These are phyloP conservation scores for Macaria liturata DNA, from an alignment of 2,888 invertebrate species.

Conservation along the genomic window DNA sequence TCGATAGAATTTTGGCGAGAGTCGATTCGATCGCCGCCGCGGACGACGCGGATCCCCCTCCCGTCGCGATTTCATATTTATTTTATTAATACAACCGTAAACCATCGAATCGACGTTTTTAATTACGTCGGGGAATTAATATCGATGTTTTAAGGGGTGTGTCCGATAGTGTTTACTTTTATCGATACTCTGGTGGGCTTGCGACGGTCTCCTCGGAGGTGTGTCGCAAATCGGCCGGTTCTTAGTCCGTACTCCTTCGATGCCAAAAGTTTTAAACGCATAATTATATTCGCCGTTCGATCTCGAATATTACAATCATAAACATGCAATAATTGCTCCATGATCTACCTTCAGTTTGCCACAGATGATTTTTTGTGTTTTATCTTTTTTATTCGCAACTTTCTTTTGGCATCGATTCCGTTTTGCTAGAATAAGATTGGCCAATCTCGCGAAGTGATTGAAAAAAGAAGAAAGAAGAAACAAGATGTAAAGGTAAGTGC, in stretches of 20 bases:
- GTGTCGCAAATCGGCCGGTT: slow-evolving; percentile 57
- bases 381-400: slow-evolving; percentile 48
- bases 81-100: slow-evolving; percentile 56
- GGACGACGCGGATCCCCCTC: slow-evolving; percentile 70
- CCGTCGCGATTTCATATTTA: slow-evolving; percentile 46
- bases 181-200: slow-evolving; percentile 55
- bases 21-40: slow-evolving; percentile 68
- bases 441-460: slow-evolving; percentile 65
- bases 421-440: slow-evolving; percentile 71
- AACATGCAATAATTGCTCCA: slow-evolving; percentile 69
- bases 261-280: slow-evolving; percentile 61
- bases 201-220: slow-evolving; percentile 43
- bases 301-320: slow-evolving; percentile 66
- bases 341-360: slow-evolving; percentile 59
- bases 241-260: slow-evolving; percentile 64
- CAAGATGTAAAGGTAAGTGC: slow-evolving; percentile 68
- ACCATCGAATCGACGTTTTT: slow-evolving; percentile 60
- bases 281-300: slow-evolving; percentile 66
- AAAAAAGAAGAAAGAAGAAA: slow-evolving; percentile 48
- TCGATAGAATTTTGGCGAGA: slow-evolving; percentile 65
- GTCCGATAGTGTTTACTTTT: slow-evolving; percentile 77
- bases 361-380: slow-evolving; percentile 28
- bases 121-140: slow-evolving; percentile 59
- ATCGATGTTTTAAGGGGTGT: slow-evolving; percentile 60
- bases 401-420: slow-evolving; percentile 68